Evolutionary conservation across 2,797 vertebrate genomes (phyloP), one percentile per base, ranked within the genome.

Genomic region (Podarcis lilfordi): DNA sequence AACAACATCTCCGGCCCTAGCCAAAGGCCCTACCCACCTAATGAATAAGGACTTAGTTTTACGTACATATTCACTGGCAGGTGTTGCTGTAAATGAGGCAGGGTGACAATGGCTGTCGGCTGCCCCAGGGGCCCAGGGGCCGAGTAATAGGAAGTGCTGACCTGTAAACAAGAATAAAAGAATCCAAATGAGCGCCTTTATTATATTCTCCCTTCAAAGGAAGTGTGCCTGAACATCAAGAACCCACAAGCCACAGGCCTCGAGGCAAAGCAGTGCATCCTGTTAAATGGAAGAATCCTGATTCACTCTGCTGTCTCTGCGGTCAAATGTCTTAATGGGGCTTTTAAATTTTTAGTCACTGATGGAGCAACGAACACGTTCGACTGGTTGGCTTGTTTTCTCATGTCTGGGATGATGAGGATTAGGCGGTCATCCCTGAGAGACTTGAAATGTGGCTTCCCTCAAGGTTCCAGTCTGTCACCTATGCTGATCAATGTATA

Each of bases 41-140:
- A 77, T 55, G n/a, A 81, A 85, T 32, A 68, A 85, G 59, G 55
- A 76, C 68, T 19, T 5, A 7, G 90, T 66, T 29, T 55, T 93
- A 97, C 97, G 89, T 95, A 97, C 97, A 97, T 96, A 59, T 97
- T 96, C 5, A 96, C 90, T 0, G 97, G 89, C 1, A 96, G 32
- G 8, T 95, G 96, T 11, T 97, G 96, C 93, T 97, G 97, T 92
- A 97, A 96, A 15, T 95, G 91, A 19, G 97, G 96, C 17, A 97
- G 87, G 1, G 94, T 93, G 91, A 96, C 87, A 10, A 96, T 88
- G 90, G 96, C 95, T 1, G 94, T 89, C 0, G 96, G 90, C 25
- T 95, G 94, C 75, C 96, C 96, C 81, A 96, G 80, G 0, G 97
- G 45, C 88, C 93, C 96, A 29, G 96, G 86, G 0, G 74, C 1